These are phyloP conservation scores for Ochlodes sylvanus DNA, from an alignment of 2,888 invertebrate species.

Conservation along the genomic window DNA sequence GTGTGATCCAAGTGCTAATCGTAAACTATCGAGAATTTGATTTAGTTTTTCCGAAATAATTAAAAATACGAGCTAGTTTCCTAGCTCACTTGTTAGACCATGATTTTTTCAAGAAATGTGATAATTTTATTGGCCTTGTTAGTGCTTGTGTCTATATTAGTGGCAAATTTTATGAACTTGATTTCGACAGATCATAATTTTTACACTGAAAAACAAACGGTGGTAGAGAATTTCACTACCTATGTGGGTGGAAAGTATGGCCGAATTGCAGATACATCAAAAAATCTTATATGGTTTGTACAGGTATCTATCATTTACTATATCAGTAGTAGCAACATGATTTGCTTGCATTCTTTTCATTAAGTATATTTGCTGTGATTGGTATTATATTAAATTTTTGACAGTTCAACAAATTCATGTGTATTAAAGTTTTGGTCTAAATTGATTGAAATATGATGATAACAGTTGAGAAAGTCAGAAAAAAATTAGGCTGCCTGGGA, in stretches of 20 bases:
- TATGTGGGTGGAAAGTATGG: conserved; percentile 69
- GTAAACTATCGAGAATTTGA: neutral
- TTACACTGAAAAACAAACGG: conserved; percentile 62
- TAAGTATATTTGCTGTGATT: too few relatives aligned
- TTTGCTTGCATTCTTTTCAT: too few relatives aligned
- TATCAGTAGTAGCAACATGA: neutral
- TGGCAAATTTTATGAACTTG: conserved; percentile 88
- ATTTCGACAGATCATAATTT: conserved; percentile 86
- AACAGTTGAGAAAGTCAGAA: too few relatives aligned
- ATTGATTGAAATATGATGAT: too few relatives aligned
- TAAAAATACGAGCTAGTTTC: neutral
- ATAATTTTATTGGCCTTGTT: conserved; percentile 86
- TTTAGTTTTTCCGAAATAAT: neutral
- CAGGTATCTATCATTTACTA: conserved; percentile 81
- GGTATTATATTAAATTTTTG: too few relatives aligned
- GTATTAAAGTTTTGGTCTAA: too few relatives aligned
- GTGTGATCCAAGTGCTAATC: neutral
- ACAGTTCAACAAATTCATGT: too few relatives aligned
- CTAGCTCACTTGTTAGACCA: conserved; percentile 51
- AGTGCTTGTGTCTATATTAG: conserved; percentile 87
- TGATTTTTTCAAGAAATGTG: conserved; percentile 88
- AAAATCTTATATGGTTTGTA: conserved; percentile 90
- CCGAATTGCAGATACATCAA: conserved; percentile 80
- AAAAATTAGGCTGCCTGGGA: too few relatives aligned
- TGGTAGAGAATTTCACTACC: conserved; percentile 65